phyloP scores from a whole-genome alignment of 2,888 invertebrate genomes.

The Erebia aethiops region DNA sequence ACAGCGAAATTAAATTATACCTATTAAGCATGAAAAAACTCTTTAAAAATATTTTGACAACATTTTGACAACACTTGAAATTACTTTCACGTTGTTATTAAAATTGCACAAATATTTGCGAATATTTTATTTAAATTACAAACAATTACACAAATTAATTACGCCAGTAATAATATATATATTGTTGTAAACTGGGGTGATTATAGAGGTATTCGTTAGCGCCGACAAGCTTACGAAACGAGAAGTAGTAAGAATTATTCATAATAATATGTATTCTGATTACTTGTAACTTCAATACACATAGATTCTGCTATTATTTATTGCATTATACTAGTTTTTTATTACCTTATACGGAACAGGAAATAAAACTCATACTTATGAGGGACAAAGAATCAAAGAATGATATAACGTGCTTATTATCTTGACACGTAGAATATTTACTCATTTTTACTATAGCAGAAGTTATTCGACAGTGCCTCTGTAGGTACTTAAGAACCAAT shows the following conservation, averaged over 20 bases:
- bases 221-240: slow-evolving; percentile 33
- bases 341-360: slow-evolving; percentile 1
- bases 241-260: slow-evolving; percentile 28
- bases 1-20: background rate
- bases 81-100: slow-evolving; percentile 1
- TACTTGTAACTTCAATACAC: slow-evolving; percentile 23
- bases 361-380: background rate
- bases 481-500: too few species aligned
- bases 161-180: slow-evolving; percentile 27
- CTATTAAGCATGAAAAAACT: background rate
- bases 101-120: slow-evolving; percentile 2
- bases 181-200: slow-evolving; percentile 34
- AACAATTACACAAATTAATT: slow-evolving; percentile 26
- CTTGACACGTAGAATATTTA: background rate
- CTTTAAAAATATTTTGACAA: slow-evolving; percentile 12
- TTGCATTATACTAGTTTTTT: slow-evolving; percentile 1
- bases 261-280: slow-evolving; percentile 29
- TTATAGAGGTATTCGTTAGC: slow-evolving; percentile 33
- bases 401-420: background rate
- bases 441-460: background rate
- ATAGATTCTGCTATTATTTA: slow-evolving; percentile 16
- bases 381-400: background rate
- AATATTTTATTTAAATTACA: slow-evolving; percentile 26
- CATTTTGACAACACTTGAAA: slow-evolving; percentile 16
- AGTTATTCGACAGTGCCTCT: too few species aligned